These are phyloP conservation scores for Shargacucullia verbasci DNA, from an alignment of 2,888 invertebrate genomes.

Conservation along the genomic window DNA sequence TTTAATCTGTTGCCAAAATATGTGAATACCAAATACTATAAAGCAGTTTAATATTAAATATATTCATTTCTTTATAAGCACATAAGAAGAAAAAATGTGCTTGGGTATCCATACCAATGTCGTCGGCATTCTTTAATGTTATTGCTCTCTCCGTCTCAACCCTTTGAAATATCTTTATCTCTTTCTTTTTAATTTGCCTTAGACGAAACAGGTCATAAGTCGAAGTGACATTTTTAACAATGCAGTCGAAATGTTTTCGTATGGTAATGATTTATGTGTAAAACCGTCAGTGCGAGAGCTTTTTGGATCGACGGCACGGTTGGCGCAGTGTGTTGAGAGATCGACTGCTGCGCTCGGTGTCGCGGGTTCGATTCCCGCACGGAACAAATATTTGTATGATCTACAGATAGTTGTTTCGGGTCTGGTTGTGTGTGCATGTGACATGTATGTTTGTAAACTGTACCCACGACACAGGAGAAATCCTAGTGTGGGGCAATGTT, in stretches of 20 bases:
- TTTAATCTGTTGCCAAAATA: slow-evolving; percentile 4
- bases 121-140: slow-evolving; percentile 81
- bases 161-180: slow-evolving; percentile 68
- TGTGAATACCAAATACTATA: not conserved
- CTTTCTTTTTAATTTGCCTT: slow-evolving; percentile 83
- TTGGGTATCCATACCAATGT: slow-evolving; percentile 58
- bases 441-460: too few relatives aligned
- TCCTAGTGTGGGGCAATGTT: too few relatives aligned
- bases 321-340: too few relatives aligned
- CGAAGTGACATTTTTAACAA: slow-evolving; percentile 88
- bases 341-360: too few relatives aligned
- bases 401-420: too few relatives aligned
- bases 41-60: slow-evolving; percentile 6
- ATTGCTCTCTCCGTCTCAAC: slow-evolving; percentile 67
- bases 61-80: slow-evolving; percentile 42
- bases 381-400: too few relatives aligned
- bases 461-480: too few relatives aligned
- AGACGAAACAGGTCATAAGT: slow-evolving; percentile 87
- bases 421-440: too few relatives aligned
- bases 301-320: too few relatives aligned
- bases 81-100: slow-evolving; percentile 52
- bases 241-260: slow-evolving; percentile 87
- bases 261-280: slow-evolving; percentile 88
- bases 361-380: too few relatives aligned
- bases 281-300: slow-evolving; percentile 77